Evolutionary conservation across 2,113 vertebrate genomes (phyloP).

Genomic region (Motacilla alba): DNA sequence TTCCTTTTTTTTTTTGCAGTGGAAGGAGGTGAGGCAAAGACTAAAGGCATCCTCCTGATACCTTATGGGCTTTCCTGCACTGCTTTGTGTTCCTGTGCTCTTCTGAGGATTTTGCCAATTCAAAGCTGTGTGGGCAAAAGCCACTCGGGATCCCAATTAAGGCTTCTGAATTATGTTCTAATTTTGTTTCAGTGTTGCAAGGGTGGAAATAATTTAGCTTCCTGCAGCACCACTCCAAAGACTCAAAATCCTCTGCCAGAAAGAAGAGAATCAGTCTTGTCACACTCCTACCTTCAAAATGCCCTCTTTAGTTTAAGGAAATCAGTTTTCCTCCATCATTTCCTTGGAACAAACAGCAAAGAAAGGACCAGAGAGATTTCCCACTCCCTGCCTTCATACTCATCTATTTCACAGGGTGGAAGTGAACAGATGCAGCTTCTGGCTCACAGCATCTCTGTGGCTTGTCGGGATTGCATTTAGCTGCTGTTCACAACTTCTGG

Average conservation of each 20-base stretch:
- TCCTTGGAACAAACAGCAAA: neutral
- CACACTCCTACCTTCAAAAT: neutral
- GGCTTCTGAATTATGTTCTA: neutral
- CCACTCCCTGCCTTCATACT: neutral
- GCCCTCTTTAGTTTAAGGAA: neutral
- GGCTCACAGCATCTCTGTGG: neutral
- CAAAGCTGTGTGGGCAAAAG: neutral
- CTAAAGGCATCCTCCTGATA: neutral
- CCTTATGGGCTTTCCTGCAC: neutral
- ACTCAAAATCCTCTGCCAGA: neutral
- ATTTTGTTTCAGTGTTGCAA: conserved; percentile 7
- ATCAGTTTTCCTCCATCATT: neutral
- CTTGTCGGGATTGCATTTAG: neutral
- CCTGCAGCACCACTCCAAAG: neutral
- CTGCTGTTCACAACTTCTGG: conserved; percentile 31
- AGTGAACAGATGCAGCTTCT: conserved; percentile 15
- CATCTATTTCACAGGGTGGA: neutral
- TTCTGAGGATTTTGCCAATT: neutral
- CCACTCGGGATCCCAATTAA: conserved; percentile 10
- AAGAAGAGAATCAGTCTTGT: neutral
- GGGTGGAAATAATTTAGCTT: neutral
- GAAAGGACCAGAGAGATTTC: neutral
- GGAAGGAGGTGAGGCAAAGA: neutral
- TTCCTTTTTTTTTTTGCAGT: neutral
- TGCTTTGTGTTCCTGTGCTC: neutral